phyloP scores from a whole-genome alignment of 2,888 invertebrate species.

The Odontomyia ornata region DNA sequence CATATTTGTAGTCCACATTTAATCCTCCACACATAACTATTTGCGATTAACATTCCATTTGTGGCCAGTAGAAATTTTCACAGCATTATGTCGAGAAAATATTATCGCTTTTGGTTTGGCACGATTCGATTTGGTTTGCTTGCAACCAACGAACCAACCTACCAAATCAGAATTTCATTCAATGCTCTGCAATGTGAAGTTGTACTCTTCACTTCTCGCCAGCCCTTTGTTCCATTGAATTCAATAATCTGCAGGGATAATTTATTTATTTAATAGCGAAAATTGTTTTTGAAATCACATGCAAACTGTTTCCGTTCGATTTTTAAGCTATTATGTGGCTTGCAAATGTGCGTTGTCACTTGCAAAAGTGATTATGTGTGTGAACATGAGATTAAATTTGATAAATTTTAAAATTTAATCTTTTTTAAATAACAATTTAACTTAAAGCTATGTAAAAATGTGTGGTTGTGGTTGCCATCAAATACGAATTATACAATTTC shows the following conservation, averaged over 20 bases:
- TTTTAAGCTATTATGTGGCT: constrained; percentile 22
- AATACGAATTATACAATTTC: neutral
- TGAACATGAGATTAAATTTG: neutral
- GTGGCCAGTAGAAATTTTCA: constrained; percentile 18
- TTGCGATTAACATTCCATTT: constrained; percentile 32
- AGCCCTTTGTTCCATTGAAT: neutral
- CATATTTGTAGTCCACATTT: neutral
- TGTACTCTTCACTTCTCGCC: neutral
- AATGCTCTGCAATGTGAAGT: neutral
- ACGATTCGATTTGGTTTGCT: constrained; percentile 19
- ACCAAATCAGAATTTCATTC: constrained; percentile 26
- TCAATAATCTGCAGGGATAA: constrained; percentile 34
- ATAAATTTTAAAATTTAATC: no score
- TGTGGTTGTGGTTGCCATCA: neutral
- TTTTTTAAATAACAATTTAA: neutral
- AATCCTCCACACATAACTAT: neutral
- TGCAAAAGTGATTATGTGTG: neutral
- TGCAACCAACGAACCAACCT: neutral
- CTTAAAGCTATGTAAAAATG: neutral
- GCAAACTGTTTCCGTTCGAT: constrained; percentile 25
- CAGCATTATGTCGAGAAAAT: constrained; percentile 25
- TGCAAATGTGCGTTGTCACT: neutral
- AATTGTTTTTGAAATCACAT: constrained; percentile 36
- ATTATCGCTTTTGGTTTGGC: constrained; percentile 27
- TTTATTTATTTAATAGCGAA: constrained; percentile 37